Conservation (phyloP, 1,140 invertebrate genomes). For the Trichonephila clavata region DNA sequence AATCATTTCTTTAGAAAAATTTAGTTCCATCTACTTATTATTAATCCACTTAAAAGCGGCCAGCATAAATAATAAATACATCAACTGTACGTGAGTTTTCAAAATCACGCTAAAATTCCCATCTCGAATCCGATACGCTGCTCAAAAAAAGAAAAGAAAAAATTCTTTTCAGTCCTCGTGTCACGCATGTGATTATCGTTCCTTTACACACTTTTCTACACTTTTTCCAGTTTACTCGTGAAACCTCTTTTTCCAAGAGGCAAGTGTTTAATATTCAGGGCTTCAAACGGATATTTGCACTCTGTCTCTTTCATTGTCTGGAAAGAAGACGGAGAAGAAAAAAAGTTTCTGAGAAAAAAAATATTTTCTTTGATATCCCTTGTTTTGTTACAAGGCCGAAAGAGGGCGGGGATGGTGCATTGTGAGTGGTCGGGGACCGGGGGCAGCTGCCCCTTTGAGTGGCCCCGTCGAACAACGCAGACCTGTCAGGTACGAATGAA, state of each 20-base stretch:
- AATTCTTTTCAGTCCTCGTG: neutral
- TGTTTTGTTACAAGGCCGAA: conserved; percentile 4
- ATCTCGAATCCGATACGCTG: neutral
- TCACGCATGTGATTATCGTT: neutral
- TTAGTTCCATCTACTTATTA: too few relatives aligned
- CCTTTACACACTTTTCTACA: neutral
- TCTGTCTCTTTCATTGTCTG: neutral
- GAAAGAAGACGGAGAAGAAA: neutral
- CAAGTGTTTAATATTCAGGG: conserved; percentile 66
- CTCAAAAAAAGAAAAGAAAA: neutral
- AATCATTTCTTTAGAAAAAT: too few relatives aligned
- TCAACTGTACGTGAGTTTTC: neutral
- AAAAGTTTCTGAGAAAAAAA: conserved; percentile 16
- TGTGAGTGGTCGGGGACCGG: conserved; percentile 42
- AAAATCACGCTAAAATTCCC: neutral
- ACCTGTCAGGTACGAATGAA: conserved; percentile 52
- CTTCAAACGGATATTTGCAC: neutral
- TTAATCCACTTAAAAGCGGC: too few relatives aligned
- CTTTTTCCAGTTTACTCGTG: neutral
- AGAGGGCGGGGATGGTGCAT: conserved; percentile 28
- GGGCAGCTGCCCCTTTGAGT: conserved; percentile 70
- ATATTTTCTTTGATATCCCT: neutral
- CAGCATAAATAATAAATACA: neutral
- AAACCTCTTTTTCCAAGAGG: neutral
- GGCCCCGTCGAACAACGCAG: conserved; percentile 57